Percentiles rank a stretch among this genome's conserved stretches.
These are phyloP conservation scores for Sinohyriopsis cumingii DNA, from an alignment of 2,888 invertebrate genomes.

Conservation along the genomic window DNA sequence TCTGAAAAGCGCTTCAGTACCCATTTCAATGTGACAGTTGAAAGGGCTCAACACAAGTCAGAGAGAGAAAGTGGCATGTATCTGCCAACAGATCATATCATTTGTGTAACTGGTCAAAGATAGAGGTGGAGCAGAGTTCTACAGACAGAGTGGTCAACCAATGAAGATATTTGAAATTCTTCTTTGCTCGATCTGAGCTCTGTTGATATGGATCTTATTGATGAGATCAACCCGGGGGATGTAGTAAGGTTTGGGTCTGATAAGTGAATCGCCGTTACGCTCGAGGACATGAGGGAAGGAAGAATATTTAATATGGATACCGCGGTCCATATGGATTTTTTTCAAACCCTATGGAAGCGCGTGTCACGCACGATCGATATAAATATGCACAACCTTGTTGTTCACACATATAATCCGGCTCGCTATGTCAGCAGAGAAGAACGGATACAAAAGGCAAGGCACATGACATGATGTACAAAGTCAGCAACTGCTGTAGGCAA, in stretches of 20 bases:
- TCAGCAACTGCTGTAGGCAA: conserved; percentile 1
- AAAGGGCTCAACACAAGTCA: background rate
- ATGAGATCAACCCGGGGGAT: background rate
- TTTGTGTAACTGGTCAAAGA: conserved; percentile 11
- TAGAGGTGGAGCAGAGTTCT: background rate
- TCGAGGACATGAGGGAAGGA: background rate
- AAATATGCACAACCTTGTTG: background rate
- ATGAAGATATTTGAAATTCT: background rate
- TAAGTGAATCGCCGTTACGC: background rate
- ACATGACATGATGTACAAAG: background rate
- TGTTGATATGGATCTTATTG: background rate
- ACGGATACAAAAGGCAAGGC: background rate
- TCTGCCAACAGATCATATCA: conserved; percentile 5
- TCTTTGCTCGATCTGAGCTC: background rate
- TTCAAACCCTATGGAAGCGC: background rate
- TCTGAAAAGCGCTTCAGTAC: conserved; percentile 8
- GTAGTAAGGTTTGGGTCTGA: conserved; percentile 1
- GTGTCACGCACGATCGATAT: background rate
- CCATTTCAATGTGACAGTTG: conserved; percentile 11
- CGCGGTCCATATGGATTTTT: background rate
- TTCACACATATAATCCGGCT: conserved; percentile 5
- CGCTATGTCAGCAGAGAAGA: conserved; percentile 1
- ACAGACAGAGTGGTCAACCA: background rate
- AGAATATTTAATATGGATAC: conserved; percentile 7
- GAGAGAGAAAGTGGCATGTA: conserved; percentile 7